Percentiles rank a stretch among this genome's conserved stretches.
phyloP scores from a whole-genome alignment of 2,113 vertebrate species.

The Alethe castanea region DNA sequence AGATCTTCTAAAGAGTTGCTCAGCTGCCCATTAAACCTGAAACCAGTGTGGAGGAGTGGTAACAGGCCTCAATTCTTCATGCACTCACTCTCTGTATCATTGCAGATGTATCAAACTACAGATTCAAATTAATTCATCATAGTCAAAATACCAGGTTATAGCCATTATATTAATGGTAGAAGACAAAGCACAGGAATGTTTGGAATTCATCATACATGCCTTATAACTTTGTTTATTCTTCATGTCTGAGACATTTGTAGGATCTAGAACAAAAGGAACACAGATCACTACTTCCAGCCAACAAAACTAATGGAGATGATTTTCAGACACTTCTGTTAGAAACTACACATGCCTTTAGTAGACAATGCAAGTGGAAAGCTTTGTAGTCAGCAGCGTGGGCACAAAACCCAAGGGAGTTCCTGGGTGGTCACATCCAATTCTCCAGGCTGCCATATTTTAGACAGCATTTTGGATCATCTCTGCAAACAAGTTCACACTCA shows the following conservation, averaged over 20 bases:
- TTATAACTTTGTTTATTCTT: not conserved
- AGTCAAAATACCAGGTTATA: not conserved
- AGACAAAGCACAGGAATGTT: not conserved
- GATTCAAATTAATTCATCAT: not conserved
- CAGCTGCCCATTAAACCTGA: not conserved
- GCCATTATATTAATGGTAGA: not conserved
- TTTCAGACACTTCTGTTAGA: conserved; percentile 1
- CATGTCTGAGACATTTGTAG: accelerated
- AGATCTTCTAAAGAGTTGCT: not conserved
- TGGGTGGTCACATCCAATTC: not conserved
- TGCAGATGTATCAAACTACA: not conserved
- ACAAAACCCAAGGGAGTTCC: not conserved
- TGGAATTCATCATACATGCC: not conserved
- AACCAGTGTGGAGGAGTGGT: not conserved
- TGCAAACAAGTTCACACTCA: not conserved
- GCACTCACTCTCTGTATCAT: not conserved
- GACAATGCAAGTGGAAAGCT: not conserved
- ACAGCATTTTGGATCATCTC: not conserved
- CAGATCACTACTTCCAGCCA: not conserved
- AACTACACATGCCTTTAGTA: not conserved
- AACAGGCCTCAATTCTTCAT: not conserved
- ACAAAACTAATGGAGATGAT: not conserved
- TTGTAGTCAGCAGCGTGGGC: not conserved
- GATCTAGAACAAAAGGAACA: not conserved
- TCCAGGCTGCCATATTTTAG: not conserved